Evolutionary conservation across 2,113 vertebrate species (phyloP).

Genomic region (Proterorhinus semilunaris): DNA sequence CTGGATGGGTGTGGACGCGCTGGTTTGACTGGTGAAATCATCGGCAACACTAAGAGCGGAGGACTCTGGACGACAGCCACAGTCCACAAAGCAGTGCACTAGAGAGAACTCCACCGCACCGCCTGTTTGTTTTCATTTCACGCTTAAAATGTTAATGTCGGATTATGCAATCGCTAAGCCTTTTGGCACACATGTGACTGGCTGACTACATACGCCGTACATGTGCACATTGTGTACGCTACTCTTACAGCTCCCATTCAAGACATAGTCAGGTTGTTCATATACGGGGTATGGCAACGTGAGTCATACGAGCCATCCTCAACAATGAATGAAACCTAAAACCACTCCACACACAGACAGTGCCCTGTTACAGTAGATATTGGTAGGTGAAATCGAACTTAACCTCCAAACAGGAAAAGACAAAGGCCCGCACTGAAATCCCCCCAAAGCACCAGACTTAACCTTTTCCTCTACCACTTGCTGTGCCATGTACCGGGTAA

Average conservation of each 20-base stretch:
- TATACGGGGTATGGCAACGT: too few species aligned
- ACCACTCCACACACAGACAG: conserved; percentile 34
- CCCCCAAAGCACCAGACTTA: conserved; percentile 48
- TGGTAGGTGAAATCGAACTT: conserved; percentile 56
- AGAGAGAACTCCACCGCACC: conserved; percentile 6
- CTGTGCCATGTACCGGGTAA: conserved; percentile 43
- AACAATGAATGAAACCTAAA: conserved; percentile 53
- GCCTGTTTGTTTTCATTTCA: conserved; percentile 48
- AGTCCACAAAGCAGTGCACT: conserved; percentile 28
- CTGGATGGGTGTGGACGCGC: conserved; percentile 55
- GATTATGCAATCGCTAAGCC: conserved; percentile 48
- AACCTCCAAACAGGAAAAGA: conserved; percentile 34
- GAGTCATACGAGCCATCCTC: conserved; percentile 1
- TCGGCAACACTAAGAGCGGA: conserved; percentile 44
- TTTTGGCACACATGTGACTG: conserved; percentile 12
- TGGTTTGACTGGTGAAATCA: conserved; percentile 62
- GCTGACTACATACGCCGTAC: conserved; percentile 1
- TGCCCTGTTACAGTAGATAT: conserved; percentile 48
- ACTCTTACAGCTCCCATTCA: conserved; percentile 9
- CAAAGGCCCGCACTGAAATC: conserved; percentile 68
- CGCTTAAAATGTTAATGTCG: conserved; percentile 42
- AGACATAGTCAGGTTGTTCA: neutral
- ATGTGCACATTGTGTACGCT: conserved; percentile 15
- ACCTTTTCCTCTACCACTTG: conserved; percentile 35
- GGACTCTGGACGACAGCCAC: conserved; percentile 45